Base-by-base conservation (phyloP, 2,888 invertebrate species). In the Orthosia gracilis region DNA sequence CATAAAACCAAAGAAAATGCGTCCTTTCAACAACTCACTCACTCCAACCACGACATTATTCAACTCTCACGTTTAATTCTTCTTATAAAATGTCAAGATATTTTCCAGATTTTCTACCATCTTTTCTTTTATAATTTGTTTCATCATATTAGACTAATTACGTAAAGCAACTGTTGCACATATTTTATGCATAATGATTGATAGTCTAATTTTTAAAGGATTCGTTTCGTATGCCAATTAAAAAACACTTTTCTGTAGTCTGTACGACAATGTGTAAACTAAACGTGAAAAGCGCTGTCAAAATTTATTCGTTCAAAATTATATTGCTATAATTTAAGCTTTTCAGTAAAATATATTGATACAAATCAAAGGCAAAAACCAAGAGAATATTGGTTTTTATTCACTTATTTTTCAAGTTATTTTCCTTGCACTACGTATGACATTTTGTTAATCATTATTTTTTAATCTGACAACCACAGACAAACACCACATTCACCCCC, bases 41-140 rank as follows among this genome's bases (percentile, higher is more conserved):
- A 80, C 69, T 75, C 55, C 11, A 69, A 66, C 54, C 82, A 85
- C 82, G 83, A 85, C 85, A 85, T 85, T 83, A 84, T 74, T 85
- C 78, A 86, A 85, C 83, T 82, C 54, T 40, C 69, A 62, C 80
- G 85, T 81, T 84, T 86, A 72, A 69, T 80, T 77, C 9, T 52
- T 31, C 21, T 61, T 57, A 18, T 17, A 2, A 52, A 57, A 26
- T 73, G 83, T 83, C 85, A 85, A 64, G 18, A 59, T 9, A 0
- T 31, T 23, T 40, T 23, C 9, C 15, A 12, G 13, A 40, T 13
- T 73, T 40, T 26, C 31, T 12, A 4, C 4, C 15, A 4, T 12
- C 0, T 9, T 18, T 21, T 15, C 5, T 45, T n/a, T 40, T 40
- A 13, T 11, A n/a, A 0, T 57, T 57, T 5, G 0, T 21, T 52